These are phyloP conservation scores for Eristalis pertinax DNA, from an alignment of 2,888 invertebrate species.

Conservation along the genomic window DNA sequence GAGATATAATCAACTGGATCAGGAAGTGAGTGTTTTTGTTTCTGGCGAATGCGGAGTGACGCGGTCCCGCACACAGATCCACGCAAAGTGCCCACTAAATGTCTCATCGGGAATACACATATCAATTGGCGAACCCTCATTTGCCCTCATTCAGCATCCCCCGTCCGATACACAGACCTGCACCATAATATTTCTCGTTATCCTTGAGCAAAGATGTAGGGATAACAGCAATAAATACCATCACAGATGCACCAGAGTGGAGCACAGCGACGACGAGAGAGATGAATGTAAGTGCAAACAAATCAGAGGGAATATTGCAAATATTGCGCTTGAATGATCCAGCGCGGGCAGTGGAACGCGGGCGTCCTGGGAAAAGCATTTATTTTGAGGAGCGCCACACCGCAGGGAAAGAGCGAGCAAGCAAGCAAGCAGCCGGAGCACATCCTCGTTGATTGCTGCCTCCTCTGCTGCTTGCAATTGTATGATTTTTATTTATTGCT, in stretches of 20 bases:
- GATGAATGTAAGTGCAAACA: slow-evolving; percentile 65
- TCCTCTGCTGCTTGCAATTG: slow-evolving; percentile 36
- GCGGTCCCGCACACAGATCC: not conserved
- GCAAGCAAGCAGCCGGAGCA: slow-evolving; percentile 16
- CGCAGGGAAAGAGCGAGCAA: not conserved
- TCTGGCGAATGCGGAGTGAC: not conserved
- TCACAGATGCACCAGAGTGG: slow-evolving; percentile 22
- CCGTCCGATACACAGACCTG: not conserved
- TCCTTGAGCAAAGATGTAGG: slow-evolving; percentile 39
- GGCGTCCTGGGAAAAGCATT: slow-evolving; percentile 12
- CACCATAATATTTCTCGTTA: slow-evolving; percentile 40
- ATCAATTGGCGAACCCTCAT: slow-evolving; percentile 54
- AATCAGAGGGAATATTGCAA: slow-evolving; percentile 68
- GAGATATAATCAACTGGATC: slow-evolving; percentile 6
- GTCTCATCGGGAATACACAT: slow-evolving; percentile 47
- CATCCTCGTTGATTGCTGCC: slow-evolving; percentile 51
- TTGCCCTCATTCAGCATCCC: not conserved
- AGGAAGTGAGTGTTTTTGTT: not conserved
- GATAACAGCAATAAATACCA: slow-evolving; percentile 45
- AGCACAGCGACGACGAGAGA: not conserved
- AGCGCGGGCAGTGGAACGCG: not conserved
- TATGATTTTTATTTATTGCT: slow-evolving; percentile 70
- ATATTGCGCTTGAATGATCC: slow-evolving; percentile 62
- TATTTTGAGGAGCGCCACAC: slow-evolving; percentile 35
- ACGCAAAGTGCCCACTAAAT: slow-evolving; percentile 52